Conservation (phyloP, 2,113 vertebrate species). For the Crotalus viridis region DNA sequence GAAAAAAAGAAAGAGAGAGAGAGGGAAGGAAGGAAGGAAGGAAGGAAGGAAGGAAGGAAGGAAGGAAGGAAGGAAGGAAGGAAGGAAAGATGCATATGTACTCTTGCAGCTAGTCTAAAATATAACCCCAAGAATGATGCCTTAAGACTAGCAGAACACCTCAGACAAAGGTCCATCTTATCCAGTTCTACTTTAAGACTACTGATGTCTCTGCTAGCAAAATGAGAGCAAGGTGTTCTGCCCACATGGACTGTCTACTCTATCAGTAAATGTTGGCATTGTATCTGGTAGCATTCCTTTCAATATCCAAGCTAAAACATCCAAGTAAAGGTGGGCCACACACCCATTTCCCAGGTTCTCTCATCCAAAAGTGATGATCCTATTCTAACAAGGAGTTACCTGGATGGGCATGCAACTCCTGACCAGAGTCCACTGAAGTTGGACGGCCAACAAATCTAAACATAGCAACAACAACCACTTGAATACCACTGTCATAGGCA, state of each 20-base stretch:
- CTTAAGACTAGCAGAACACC: no score
- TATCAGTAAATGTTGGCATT: not conserved
- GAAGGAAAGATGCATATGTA: not conserved
- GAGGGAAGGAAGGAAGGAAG: no score
- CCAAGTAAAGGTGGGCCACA: not conserved
- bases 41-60: fast-evolving
- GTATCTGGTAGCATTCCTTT: not conserved
- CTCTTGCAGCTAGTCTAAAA: not conserved
- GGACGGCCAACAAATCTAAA: not conserved
- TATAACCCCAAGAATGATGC: not conserved
- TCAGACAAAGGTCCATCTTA: not conserved
- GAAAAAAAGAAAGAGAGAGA: no score
- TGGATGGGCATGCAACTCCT: not conserved
- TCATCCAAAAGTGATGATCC: not conserved
- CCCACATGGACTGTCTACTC: not conserved
- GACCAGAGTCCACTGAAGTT: not conserved
- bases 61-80: no score
- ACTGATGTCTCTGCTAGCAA: not conserved
- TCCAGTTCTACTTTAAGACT: not conserved
- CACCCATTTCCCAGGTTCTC: not conserved
- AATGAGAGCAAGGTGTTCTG: not conserved
- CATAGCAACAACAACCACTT: not conserved
- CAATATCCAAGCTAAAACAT: not conserved
- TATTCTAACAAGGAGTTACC: not conserved
- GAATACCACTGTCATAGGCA: not conserved